Conservation (phyloP, 1,140 invertebrate genomes). For the roundworm (Caenorhabditis elegans) region WBcel235 BX284606.5:4812501-4813000, state of each 20-base stretch:
- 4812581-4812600: background rate
- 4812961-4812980: constrained; percentile 12
- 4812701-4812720: constrained; percentile 27
- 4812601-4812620: background rate
- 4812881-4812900: background rate
- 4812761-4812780: background rate
- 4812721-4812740: background rate
- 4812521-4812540: background rate
- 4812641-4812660: background rate
- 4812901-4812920: constrained; percentile 3
- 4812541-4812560: background rate
- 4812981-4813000: constrained; percentile 30
- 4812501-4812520: too few relatives aligned
- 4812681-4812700: background rate
- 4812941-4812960: background rate
- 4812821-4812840: background rate
- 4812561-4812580: background rate
- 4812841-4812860: too few relatives aligned
- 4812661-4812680: background rate
- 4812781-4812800: too few relatives aligned
- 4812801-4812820: too few relatives aligned
- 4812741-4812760: background rate
- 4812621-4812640: constrained; percentile 21
- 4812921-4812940: constrained; percentile 23
- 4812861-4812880: background rate